A percentile compares a stretch with the other conserved stretches of the same genome.
These are phyloP conservation scores for Iselma pallidipennis DNA, from an alignment of 2,888 invertebrate genomes.

Conservation along the genomic window DNA sequence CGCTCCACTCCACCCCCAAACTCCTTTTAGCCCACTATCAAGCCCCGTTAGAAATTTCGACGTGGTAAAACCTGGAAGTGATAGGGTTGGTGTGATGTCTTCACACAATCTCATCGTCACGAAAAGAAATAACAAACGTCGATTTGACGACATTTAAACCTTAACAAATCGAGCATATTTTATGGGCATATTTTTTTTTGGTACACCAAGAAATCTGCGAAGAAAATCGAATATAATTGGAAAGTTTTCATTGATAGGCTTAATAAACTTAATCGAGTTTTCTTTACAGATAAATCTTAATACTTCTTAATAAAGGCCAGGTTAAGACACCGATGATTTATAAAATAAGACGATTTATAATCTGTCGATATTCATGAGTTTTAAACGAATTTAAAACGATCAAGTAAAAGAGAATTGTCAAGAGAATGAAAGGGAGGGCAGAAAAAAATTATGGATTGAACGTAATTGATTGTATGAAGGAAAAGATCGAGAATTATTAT, in stretches of 20 bases:
- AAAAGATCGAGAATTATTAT: slow-evolving; percentile 40
- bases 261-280: slow-evolving; percentile 13
- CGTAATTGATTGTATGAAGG: slow-evolving; percentile 49
- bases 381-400: neutral
- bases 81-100: slow-evolving; percentile 40
- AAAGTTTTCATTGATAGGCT: neutral
- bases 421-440: slow-evolving; percentile 24
- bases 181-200: neutral
- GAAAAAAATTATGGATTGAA: slow-evolving; percentile 37
- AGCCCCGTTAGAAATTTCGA: neutral
- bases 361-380: slow-evolving; percentile 45
- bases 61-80: slow-evolving; percentile 35
- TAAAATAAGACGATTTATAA: slow-evolving; percentile 48
- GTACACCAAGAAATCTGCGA: neutral
- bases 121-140: slow-evolving; percentile 18
- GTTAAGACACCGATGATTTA: slow-evolving; percentile 47
- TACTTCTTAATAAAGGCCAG: slow-evolving; percentile 43
- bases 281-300: slow-evolving; percentile 40
- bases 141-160: slow-evolving; percentile 3
- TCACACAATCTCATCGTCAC: slow-evolving; percentile 31
- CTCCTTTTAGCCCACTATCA: slow-evolving; percentile 25
- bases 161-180: slow-evolving; percentile 14
- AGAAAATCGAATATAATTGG: neutral
- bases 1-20: slow-evolving; percentile 41
- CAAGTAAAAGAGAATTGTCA: neutral